These are phyloP conservation scores for Abrostola triplasia DNA, from an alignment of 2,888 invertebrate genomes.

Conservation along the genomic window DNA sequence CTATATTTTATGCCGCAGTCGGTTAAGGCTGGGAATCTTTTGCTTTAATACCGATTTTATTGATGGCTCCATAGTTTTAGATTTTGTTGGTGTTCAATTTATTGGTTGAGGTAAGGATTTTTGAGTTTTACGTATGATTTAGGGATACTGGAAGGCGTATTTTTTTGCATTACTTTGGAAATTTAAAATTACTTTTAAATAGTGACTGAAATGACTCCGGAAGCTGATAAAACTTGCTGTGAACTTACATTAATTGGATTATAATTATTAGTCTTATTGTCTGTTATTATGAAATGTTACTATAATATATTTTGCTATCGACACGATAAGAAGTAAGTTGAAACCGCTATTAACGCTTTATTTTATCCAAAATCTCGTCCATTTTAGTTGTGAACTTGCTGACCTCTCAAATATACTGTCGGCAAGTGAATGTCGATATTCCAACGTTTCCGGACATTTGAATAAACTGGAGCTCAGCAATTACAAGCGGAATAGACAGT, in stretches of 20 bases:
- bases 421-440: constrained; percentile 22
- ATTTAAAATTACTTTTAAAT: too few species aligned
- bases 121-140: neutral
- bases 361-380: neutral
- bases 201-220: too few species aligned
- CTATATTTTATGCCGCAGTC: constrained; percentile 62
- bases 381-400: constrained; percentile 17
- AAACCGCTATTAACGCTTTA: neutral
- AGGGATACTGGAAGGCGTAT: too few species aligned
- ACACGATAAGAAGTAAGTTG: neutral
- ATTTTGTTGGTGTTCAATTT: constrained; percentile 15
- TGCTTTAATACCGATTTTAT: constrained; percentile 37
- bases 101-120: neutral
- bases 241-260: too few species aligned
- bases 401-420: constrained; percentile 20
- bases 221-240: too few species aligned
- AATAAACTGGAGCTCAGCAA: constrained; percentile 14
- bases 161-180: too few species aligned
- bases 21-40: constrained; percentile 23
- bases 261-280: too few species aligned
- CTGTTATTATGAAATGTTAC: too few species aligned
- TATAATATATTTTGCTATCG: too few species aligned
- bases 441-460: constrained; percentile 7
- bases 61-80: constrained; percentile 17
- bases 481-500: constrained; percentile 18